Evolutionary conservation across 2,888 invertebrate genomes (phyloP), one percentile per base, ranked within the genome.

Genomic region (Callinectes sapidus): DNA sequence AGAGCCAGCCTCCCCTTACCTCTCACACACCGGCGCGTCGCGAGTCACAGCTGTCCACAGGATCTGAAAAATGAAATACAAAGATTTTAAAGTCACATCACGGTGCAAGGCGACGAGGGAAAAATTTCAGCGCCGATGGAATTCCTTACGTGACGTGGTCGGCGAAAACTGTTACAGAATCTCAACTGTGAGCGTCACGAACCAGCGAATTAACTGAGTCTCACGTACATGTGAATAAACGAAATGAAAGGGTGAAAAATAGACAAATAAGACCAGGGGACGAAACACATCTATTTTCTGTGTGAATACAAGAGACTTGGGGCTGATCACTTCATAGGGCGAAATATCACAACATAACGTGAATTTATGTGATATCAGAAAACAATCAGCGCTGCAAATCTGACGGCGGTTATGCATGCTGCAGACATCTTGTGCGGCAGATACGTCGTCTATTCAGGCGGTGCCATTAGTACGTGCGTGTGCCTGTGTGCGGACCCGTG

Each of bases 281-380:
- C 35, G 88, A 61, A 88, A n/a, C 16, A 1, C 87, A 28, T 54
- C 87, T 28, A 87, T 87, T 87, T 48, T 48, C 87, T 48, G 16
- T 48, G 48, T 23, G 32, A 48, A 87, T n/a, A 35, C 18, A 35
- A 32, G 32, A 32, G 32, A 32, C 81, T 81, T 32, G 16, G 18
- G 35, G 81, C 81, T 35, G 8, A 81, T 81, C 81, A 81, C 81
- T 81, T 13, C 81, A 81, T 81, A 35, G 54, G 87, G 54, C 54
- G 87, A 87, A 32, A 87, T 54, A 54, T 87, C 87, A 87, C 28
- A 48, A n/a, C 81, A 81, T 81, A 81, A 81, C 81, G 81, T 81
- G 81, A 81, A 81, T 81, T 81, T 81, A 81, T 35, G 81, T 35
- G 35, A 35, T 81, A 81, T 81, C 81, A 81, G 81, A 81, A 81